Evolutionary conservation across 2,113 vertebrate genomes (phyloP).

Genomic region (Mobula hypostoma): DNA sequence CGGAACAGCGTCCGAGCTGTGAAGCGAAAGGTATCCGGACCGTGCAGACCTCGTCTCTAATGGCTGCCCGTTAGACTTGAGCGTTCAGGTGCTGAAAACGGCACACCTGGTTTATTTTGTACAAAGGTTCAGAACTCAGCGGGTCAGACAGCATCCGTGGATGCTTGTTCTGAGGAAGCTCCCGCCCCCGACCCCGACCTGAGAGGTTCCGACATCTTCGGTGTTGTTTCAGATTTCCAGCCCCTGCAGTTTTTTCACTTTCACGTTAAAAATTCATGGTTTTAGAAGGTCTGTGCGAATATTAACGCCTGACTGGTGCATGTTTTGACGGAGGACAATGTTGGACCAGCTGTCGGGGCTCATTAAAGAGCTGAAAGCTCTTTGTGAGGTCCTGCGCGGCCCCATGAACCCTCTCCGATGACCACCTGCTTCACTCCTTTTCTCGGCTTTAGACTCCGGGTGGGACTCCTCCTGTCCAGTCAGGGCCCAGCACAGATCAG

Average conservation of each 20-base stretch:
- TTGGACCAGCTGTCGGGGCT: background rate
- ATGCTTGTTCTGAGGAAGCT: too few relatives aligned
- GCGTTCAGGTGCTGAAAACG: background rate
- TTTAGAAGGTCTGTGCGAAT: background rate
- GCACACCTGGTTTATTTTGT: too few relatives aligned
- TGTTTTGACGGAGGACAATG: background rate
- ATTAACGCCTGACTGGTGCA: background rate
- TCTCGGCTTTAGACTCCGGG: background rate
- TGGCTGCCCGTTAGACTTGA: background rate
- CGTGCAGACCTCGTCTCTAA: background rate
- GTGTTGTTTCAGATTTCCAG: too few relatives aligned
- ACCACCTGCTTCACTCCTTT: background rate
- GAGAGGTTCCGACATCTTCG: too few relatives aligned
- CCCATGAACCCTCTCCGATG: too few relatives aligned
- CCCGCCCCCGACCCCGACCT: too few relatives aligned
- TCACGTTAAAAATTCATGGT: background rate
- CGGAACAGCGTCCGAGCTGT: background rate
- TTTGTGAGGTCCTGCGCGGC: background rate
- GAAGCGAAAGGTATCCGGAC: background rate
- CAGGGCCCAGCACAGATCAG: too few relatives aligned
- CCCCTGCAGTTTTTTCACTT: too few relatives aligned
- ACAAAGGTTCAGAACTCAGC: too few relatives aligned
- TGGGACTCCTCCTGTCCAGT: background rate
- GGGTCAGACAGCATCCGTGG: too few relatives aligned
- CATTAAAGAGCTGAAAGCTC: background rate